Conservation (phyloP, 2,888 invertebrate genomes). For the Orthonychiurus folsomi region DNA sequence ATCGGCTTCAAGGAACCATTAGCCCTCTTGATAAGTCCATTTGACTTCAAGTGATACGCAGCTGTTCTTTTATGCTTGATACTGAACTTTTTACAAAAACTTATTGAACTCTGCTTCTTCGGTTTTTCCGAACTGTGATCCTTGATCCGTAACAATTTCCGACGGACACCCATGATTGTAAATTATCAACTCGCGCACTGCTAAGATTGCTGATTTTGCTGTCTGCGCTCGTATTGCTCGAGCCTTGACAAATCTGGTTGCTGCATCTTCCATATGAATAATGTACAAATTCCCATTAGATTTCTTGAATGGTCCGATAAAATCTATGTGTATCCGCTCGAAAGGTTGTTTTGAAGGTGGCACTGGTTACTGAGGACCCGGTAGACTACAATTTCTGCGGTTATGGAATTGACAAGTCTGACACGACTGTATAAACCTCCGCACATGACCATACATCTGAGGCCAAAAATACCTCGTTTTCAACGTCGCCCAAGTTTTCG, state of each 20-base stretch:
- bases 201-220: neutral
- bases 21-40: neutral
- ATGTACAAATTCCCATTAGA: neutral
- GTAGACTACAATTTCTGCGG: neutral
- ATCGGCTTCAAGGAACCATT: constrained; percentile 2
- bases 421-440: constrained; percentile 5
- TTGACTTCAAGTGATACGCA: neutral
- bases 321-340: constrained; percentile 13
- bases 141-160: neutral
- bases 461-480: constrained; percentile 13
- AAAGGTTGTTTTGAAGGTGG: neutral
- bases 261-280: neutral
- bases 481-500: neutral
- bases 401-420: constrained; percentile 11
- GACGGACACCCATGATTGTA: neutral
- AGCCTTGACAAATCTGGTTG: neutral
- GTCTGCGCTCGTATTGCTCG: neutral
- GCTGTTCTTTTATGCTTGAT: neutral
- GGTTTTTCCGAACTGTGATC: neutral
- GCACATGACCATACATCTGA: neutral
- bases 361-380: neutral
- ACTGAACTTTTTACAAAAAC: neutral
- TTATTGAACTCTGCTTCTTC: neutral
- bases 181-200: neutral
- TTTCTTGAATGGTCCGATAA: constrained; percentile 8